A percentile compares a stretch with the other conserved stretches of the same genome.
These are phyloP conservation scores for Sebastiscus tertius DNA, from an alignment of 2,797 vertebrate species.

Conservation along the genomic window DNA sequence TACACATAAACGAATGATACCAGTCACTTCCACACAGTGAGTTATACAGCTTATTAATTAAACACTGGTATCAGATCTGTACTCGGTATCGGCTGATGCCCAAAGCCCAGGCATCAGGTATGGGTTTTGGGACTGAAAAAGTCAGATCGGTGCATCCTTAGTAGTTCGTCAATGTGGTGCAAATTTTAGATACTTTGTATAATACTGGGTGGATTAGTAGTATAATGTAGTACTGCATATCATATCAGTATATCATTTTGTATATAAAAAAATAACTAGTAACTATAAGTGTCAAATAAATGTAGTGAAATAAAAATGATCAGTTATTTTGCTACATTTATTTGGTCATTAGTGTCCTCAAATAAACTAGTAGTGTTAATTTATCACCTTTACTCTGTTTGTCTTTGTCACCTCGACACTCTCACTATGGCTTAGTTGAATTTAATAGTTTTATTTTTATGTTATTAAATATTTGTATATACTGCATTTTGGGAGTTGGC, in stretches of 20 bases:
- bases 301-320: not conserved
- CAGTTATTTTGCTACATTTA: not conserved
- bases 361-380: not conserved
- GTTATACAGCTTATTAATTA: too few species aligned
- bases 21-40: too few species aligned
- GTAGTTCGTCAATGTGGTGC: not conserved
- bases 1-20: too few species aligned
- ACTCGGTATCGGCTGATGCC: too few species aligned
- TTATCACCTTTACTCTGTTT: not conserved
- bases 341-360: not conserved
- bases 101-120: too few species aligned
- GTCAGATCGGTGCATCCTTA: too few species aligned
- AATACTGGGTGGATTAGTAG: not conserved
- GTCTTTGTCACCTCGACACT: too few species aligned
- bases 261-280: not conserved
- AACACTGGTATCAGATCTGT: too few species aligned
- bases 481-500: not conserved
- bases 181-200: not conserved
- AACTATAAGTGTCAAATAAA: not conserved
- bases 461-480: not conserved
- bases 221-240: not conserved
- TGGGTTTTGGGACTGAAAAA: too few species aligned
- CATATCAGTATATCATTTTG: not conserved
- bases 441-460: not conserved
- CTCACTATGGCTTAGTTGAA: not conserved